Evolutionary conservation across 2,888 invertebrate species (phyloP).

Genomic region (Eumacrocentrus americanus): DNA sequence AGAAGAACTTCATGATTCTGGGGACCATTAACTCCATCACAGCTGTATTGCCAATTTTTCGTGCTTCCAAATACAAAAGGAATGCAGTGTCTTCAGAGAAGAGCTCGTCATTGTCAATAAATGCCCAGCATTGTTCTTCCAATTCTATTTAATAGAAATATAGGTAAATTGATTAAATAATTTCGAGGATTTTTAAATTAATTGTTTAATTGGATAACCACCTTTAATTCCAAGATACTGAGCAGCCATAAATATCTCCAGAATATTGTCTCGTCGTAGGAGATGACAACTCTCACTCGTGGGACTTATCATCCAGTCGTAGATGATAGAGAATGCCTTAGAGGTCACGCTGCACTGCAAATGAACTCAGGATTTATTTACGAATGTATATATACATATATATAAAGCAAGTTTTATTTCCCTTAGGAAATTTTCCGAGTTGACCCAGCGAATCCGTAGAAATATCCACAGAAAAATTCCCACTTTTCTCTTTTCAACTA

Average conservation of each 20-base stretch:
- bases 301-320: constrained; percentile 80
- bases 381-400: too few species aligned
- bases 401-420: constrained; percentile 31
- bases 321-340: constrained; percentile 73
- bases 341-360: constrained; percentile 59
- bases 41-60: constrained; percentile 64
- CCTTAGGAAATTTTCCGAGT: constrained; percentile 35
- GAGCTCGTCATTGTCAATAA: constrained; percentile 72
- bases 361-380: neutral
- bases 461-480: too few species aligned
- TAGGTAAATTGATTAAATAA: neutral
- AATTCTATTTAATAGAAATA: too few species aligned
- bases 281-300: constrained; percentile 70
- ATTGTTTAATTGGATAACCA: constrained; percentile 35
- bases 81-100: constrained; percentile 80
- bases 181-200: neutral
- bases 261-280: constrained; percentile 72
- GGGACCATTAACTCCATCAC: constrained; percentile 77
- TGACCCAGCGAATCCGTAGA: neutral
- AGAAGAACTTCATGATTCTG: constrained; percentile 76
- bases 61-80: constrained; percentile 70
- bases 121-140: constrained; percentile 79
- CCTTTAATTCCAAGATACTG: constrained; percentile 76
- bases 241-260: constrained; percentile 76
- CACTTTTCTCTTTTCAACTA: too few species aligned